phyloP scores from a whole-genome alignment of 2,113 vertebrate species.

The Poeciliopsis prolifica region DNA sequence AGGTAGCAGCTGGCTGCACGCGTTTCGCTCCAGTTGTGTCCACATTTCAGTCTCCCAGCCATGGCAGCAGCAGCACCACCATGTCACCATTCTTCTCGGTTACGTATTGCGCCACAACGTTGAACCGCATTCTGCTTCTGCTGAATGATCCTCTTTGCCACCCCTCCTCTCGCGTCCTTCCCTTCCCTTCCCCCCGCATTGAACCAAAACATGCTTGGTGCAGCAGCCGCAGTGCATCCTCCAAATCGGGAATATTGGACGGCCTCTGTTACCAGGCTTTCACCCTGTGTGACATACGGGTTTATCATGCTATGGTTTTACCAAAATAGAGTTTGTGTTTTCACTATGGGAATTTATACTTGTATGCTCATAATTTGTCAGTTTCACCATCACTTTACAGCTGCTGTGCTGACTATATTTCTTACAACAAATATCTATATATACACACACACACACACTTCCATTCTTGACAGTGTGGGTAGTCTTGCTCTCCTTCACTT shows the following conservation, averaged over 20 bases:
- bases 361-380: neutral
- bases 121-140: constrained; percentile 76
- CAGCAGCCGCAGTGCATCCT: constrained; percentile 79
- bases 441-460: too few species aligned
- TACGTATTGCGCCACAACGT: constrained; percentile 74
- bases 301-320: too few species aligned
- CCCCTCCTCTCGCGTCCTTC: constrained; percentile 47
- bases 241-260: constrained; percentile 30
- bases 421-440: neutral
- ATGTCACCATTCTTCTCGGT: constrained; percentile 43
- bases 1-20: constrained; percentile 7
- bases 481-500: neutral
- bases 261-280: constrained; percentile 5
- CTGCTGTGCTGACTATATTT: neutral
- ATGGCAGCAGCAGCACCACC: neutral
- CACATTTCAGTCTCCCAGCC: constrained; percentile 4
- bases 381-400: neutral
- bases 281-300: neutral
- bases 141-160: constrained; percentile 64
- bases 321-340: too few species aligned
- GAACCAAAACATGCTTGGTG: constrained; percentile 79
- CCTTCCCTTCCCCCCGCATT: constrained; percentile 68
- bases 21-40: neutral
- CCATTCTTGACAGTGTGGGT: neutral
- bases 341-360: too few species aligned